Base-by-base conservation (phyloP, 37 sponge, comb jelly and placozoan genomes). In the Chondrosia reniformis region DNA sequence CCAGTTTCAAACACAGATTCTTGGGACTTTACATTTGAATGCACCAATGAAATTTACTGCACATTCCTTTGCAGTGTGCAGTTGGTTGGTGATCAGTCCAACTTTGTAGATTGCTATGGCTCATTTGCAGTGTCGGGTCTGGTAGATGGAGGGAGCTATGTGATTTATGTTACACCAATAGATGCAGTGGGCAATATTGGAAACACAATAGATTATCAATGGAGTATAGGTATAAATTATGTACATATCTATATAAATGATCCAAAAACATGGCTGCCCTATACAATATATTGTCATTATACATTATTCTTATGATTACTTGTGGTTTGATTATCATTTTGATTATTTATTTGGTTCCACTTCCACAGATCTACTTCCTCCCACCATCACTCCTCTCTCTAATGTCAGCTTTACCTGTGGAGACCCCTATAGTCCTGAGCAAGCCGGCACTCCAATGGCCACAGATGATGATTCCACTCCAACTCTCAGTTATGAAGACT, bases 151-250 rank as follows among this genome's bases (percentile, higher is more conserved):
- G 31, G 34, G 2, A 34, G 55, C 12, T 76, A 76, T 76, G 39
- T 7, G 46, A 55, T 76, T 54, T 28, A 30, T 31, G 76, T 76
- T 31, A 32, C 17, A 17, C 55, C 76, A 6, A 54, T 37, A 40
- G 76, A 76, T 76, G 76, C 33, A 4, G 76, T 76, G 49, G 76
- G 76, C 30, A 76, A 76, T 52, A 31, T 76, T 46, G 76, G 76
- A 2, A 21, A 76, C 32, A 34, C 54, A 54, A 12, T 22, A 46
- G 76, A 40, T 30, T 49, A 55, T 34, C 31, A 27, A 9, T 76
- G 76, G 76, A 76, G 34, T 34, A 55, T 76, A 25, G 46, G 76
- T 76, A 46, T 49, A 15, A 49, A 49, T 19, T 49, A 15, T 49
- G 10, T 19, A 49, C 52, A 19, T 49, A 15, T 15, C 15, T 49